Percentiles rank a stretch among this genome's conserved stretches.
phyloP scores from a whole-genome alignment of 2,113 vertebrate genomes.

The Hippoglossus stenolepis region DNA sequence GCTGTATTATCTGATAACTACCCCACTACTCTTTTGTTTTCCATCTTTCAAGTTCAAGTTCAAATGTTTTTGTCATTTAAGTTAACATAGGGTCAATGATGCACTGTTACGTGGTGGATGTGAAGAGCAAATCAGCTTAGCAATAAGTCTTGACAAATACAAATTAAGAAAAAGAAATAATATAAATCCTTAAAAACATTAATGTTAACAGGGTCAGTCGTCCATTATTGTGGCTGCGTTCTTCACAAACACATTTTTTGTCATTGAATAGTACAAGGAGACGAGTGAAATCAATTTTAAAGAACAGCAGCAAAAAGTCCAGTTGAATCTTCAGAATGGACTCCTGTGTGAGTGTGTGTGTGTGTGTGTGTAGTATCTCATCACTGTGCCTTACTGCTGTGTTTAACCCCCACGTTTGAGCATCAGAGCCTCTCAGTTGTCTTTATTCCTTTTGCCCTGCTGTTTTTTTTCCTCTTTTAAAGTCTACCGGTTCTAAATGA shows the following conservation, averaged over 20 bases:
- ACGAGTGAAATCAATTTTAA: too few relatives aligned
- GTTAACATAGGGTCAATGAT: too few relatives aligned
- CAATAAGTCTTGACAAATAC: too few relatives aligned
- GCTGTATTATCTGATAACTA: background rate
- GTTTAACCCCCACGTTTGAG: constrained; percentile 50
- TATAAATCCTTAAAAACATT: background rate
- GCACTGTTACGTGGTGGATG: too few relatives aligned
- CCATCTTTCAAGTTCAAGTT: background rate
- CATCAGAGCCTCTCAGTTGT: constrained; percentile 36
- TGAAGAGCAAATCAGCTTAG: too few relatives aligned
- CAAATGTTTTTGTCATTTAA: too few relatives aligned
- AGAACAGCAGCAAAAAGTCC: too few relatives aligned
- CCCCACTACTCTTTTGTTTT: background rate
- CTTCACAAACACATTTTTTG: background rate
- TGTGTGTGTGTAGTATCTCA: constrained; percentile 27
- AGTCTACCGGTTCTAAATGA: constrained; percentile 15
- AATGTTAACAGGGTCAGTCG: background rate
- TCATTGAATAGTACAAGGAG: background rate
- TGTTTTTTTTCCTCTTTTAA: constrained; percentile 3
- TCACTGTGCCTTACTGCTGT: constrained; percentile 60
- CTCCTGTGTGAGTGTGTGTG: background rate
- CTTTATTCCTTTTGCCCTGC: constrained; percentile 5
- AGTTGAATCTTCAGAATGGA: too few relatives aligned
- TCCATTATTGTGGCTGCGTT: background rate
- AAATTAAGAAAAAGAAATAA: too few relatives aligned